Percentiles rank a stretch among this genome's conserved stretches.
Evolutionary conservation across 2,113 vertebrate genomes (phyloP).

Genomic region (Orientallactaga bullata): DNA sequence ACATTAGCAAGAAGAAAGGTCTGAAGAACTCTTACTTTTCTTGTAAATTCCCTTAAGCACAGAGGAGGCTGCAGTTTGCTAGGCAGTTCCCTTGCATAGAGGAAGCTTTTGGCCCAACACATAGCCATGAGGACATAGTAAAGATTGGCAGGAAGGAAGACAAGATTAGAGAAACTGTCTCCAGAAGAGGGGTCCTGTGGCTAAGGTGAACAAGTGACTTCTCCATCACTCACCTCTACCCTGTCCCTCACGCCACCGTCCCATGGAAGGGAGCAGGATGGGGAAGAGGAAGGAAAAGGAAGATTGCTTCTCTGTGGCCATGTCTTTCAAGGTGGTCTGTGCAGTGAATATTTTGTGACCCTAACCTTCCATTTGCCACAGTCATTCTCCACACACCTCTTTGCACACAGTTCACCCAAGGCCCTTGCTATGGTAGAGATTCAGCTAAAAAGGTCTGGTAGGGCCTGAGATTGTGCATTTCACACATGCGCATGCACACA

Average conservation of each 20-base stretch:
- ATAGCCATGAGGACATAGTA: not conserved
- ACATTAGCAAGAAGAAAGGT: not conserved
- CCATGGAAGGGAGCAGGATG: too few species aligned
- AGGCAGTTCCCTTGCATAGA: not conserved
- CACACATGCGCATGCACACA: not conserved
- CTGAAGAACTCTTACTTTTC: not conserved
- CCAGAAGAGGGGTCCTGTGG: not conserved
- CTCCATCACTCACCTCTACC: not conserved
- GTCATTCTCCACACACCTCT: not conserved
- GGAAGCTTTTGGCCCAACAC: not conserved
- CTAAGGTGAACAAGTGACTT: not conserved
- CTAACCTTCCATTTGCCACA: not conserved
- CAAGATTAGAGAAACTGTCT: not conserved
- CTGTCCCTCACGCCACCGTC: not conserved
- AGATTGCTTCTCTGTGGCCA: not conserved
- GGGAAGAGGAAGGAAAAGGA: not conserved
- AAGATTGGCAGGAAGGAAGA: not conserved
- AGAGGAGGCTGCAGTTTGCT: not conserved
- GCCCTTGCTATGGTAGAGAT: not conserved
- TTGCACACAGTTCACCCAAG: not conserved
- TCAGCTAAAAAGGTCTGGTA: not conserved
- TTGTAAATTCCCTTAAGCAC: not conserved
- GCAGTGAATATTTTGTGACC: not conserved
- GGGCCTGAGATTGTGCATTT: not conserved
- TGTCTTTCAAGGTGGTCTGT: not conserved